These are phyloP conservation scores for Calameuta idolon DNA, from an alignment of 2,888 invertebrate species.

Conservation along the genomic window DNA sequence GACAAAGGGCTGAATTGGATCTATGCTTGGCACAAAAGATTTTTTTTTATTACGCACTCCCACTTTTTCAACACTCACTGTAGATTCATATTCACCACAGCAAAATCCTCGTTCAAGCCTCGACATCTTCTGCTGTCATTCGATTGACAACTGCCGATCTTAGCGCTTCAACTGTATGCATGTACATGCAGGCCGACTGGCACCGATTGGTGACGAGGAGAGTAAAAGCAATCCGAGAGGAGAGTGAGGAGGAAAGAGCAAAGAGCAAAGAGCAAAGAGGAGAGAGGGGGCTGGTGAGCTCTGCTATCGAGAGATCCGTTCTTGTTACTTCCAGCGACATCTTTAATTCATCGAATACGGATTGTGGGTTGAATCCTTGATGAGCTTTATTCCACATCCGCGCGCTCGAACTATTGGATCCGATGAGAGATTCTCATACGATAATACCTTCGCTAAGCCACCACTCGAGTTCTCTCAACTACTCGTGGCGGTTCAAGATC, in stretches of 20 bases:
- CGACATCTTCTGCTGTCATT: too few species aligned
- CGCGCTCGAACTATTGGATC: slow-evolving; percentile 63
- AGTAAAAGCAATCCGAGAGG: slow-evolving; percentile 32
- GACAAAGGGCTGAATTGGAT: too few species aligned
- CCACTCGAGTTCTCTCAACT: slow-evolving; percentile 37
- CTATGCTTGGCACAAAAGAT: too few species aligned
- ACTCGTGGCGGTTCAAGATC: slow-evolving; percentile 12
- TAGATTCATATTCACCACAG: too few species aligned
- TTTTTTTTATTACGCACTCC: too few species aligned
- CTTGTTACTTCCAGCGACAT: slow-evolving; percentile 64
- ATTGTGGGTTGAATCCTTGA: slow-evolving; percentile 65
- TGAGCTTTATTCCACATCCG: slow-evolving; percentile 66
- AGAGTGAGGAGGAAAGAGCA: slow-evolving; percentile 26
- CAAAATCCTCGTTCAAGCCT: too few species aligned
- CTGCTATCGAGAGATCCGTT: slow-evolving; percentile 52
- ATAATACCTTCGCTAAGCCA: slow-evolving; percentile 59
- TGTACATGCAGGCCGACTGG: too few species aligned
- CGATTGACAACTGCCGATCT: too few species aligned
- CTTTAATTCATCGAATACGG: slow-evolving; percentile 67
- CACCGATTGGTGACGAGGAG: slow-evolving; percentile 27
- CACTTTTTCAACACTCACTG: too few species aligned
- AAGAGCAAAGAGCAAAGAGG: too few species aligned
- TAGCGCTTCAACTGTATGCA: too few species aligned
- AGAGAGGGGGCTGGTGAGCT: slow-evolving; percentile 1
- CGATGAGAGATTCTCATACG: slow-evolving; percentile 62